Percentiles rank a stretch among this genome's conserved stretches.
Conservation (phyloP, 1,140 invertebrate species). For the Bombus affinis region DNA sequence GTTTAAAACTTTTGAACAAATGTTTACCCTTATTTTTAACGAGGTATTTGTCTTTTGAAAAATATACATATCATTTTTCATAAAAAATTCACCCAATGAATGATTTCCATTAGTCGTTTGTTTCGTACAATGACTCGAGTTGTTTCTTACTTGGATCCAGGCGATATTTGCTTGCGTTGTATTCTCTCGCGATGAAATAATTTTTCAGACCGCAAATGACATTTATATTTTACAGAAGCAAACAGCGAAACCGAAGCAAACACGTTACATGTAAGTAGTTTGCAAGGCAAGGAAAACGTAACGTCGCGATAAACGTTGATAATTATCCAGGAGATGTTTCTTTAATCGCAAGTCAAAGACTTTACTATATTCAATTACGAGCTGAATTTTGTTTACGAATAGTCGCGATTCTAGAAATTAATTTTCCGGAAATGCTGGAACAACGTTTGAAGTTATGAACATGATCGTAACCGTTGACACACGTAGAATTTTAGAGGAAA, state of each 20-base stretch:
- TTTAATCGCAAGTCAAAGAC: not conserved
- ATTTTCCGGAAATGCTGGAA: not conserved
- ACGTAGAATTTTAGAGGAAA: slow-evolving; percentile 8
- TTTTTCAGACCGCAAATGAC: not conserved
- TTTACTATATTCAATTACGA: not conserved
- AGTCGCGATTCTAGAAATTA: slow-evolving; percentile 1
- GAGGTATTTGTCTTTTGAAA: too few relatives aligned
- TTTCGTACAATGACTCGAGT: not conserved
- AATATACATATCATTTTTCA: too few relatives aligned
- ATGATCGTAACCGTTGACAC: slow-evolving; percentile 2
- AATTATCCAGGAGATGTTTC: not conserved
- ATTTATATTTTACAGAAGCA: not conserved
- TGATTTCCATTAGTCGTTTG: not conserved
- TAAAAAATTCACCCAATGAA: not conserved
- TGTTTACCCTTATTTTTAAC: too few relatives aligned
- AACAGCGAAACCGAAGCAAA: not conserved
- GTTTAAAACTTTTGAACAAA: too few relatives aligned
- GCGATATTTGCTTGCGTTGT: too few relatives aligned
- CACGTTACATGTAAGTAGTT: not conserved
- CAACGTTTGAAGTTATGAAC: slow-evolving; percentile 9
- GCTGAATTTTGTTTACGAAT: not conserved
- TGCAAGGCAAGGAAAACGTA: not conserved
- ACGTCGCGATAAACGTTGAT: not conserved
- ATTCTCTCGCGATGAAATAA: not conserved
- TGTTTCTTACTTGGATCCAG: not conserved